Evolutionary conservation across 2,797 vertebrate species (phyloP).

Genomic region (Natrix natrix): DNA sequence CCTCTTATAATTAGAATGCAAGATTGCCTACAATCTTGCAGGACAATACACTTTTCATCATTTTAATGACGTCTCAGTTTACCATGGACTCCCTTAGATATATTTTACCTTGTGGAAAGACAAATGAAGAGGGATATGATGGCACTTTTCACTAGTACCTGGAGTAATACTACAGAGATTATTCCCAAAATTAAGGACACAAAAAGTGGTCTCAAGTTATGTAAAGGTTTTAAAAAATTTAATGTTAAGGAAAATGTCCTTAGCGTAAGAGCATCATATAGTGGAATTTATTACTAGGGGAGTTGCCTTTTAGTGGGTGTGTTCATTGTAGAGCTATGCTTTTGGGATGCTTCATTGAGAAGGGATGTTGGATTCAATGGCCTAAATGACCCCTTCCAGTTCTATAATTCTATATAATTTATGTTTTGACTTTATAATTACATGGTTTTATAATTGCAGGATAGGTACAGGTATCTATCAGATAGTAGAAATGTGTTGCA

Average conservation of each 20-base stretch:
- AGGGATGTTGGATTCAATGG: background rate
- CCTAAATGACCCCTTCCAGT: background rate
- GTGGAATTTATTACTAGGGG: background rate
- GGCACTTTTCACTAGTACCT: background rate
- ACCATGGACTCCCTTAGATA: background rate
- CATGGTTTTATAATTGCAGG: background rate
- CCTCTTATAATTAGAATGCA: background rate
- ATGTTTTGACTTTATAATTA: background rate
- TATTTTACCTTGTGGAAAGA: background rate
- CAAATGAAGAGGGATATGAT: background rate
- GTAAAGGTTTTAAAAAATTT: background rate
- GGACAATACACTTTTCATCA: background rate
- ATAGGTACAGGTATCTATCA: background rate
- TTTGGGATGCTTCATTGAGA: background rate
- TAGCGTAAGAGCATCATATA: background rate
- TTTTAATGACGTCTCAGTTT: background rate
- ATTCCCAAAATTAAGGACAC: background rate
- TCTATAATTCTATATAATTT: background rate
- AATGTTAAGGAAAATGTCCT: background rate
- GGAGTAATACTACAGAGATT: background rate
- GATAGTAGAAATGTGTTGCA: background rate
- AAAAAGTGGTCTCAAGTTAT: background rate
- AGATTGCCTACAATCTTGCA: background rate
- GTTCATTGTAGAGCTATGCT: background rate
- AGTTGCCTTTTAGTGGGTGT: background rate